Evolutionary conservation across 2,797 vertebrate genomes (phyloP).

Genomic region (Sternarchorhynchus goeldii): DNA sequence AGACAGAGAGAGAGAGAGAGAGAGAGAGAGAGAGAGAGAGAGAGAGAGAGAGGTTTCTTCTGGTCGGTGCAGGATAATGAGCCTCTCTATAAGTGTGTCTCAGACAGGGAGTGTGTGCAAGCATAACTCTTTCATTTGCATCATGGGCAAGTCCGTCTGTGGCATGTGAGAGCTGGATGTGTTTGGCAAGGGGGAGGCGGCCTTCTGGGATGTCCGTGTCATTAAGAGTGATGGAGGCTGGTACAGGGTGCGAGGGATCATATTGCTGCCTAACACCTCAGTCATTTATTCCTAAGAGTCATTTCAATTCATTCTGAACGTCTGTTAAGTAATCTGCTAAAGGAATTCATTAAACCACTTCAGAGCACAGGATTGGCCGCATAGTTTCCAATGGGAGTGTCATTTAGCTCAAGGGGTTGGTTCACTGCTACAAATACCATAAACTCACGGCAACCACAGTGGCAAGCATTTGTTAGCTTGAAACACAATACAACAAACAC

Average conservation of each 20-base stretch:
- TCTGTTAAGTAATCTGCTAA: not conserved
- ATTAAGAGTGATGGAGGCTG: slow-evolving; percentile 48
- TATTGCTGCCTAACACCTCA: slow-evolving; percentile 14
- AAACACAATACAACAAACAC: slow-evolving; percentile 4
- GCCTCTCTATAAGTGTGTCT: slow-evolving; percentile 64
- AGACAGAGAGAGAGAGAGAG: slow-evolving; percentile 41
- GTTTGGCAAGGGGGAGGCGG: slow-evolving; percentile 33
- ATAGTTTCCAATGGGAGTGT: not conserved
- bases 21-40: slow-evolving; percentile 52
- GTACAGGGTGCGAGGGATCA: slow-evolving; percentile 31
- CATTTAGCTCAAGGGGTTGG: not conserved
- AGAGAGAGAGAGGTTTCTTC: slow-evolving; percentile 62
- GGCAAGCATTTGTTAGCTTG: not conserved
- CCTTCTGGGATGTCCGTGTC: slow-evolving; percentile 44
- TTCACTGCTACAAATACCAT: not conserved
- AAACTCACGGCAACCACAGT: not conserved
- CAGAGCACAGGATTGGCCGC: not conserved
- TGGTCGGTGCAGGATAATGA: slow-evolving; percentile 60
- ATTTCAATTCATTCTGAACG: not conserved
- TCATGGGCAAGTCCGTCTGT: slow-evolving; percentile 43
- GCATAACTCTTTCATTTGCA: slow-evolving; percentile 52
- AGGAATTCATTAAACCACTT: slow-evolving; percentile 8
- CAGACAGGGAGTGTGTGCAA: slow-evolving; percentile 49
- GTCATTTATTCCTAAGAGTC: slow-evolving; percentile 18
- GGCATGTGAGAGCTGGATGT: slow-evolving; percentile 37